Percentiles rank a stretch among this genome's conserved stretches.
Conservation (phyloP, 2,113 vertebrate genomes). For the Laticauda laticaudata region DNA sequence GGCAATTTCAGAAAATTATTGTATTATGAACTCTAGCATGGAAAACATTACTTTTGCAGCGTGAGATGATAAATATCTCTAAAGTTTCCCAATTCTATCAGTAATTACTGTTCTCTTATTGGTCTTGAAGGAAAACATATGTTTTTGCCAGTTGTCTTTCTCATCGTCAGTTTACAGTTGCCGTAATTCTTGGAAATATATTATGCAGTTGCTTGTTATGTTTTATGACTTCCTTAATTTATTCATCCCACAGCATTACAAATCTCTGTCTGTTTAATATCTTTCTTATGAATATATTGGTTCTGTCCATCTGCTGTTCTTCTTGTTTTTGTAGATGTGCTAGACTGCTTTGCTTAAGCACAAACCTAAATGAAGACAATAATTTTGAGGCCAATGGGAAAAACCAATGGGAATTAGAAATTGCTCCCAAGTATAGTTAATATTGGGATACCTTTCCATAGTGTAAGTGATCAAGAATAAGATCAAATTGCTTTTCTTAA, state of each 20-base stretch:
- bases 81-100: slow-evolving; percentile 24
- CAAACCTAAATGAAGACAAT: not conserved
- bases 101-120: slow-evolving; percentile 37
- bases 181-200: slow-evolving; percentile 23
- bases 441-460: not conserved
- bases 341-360: not conserved
- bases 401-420: not conserved
- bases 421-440: not conserved
- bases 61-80: slow-evolving; percentile 38
- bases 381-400: not conserved
- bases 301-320: slow-evolving; percentile 21
- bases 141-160: slow-evolving; percentile 44
- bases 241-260: slow-evolving; percentile 17
- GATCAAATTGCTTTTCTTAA: not conserved
- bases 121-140: slow-evolving; percentile 48
- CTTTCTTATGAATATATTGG: slow-evolving; percentile 23
- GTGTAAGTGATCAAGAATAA: not conserved
- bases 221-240: slow-evolving; percentile 38
- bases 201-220: slow-evolving; percentile 2
- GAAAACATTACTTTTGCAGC: slow-evolving; percentile 42
- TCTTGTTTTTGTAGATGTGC: slow-evolving; percentile 2
- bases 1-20: not conserved
- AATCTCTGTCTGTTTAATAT: slow-evolving; percentile 28
- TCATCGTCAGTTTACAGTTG: slow-evolving; percentile 15
- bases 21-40: slow-evolving; percentile 32